Conservation (phyloP, 2,888 invertebrate genomes). For the Drosophila peninsularis region DNA sequence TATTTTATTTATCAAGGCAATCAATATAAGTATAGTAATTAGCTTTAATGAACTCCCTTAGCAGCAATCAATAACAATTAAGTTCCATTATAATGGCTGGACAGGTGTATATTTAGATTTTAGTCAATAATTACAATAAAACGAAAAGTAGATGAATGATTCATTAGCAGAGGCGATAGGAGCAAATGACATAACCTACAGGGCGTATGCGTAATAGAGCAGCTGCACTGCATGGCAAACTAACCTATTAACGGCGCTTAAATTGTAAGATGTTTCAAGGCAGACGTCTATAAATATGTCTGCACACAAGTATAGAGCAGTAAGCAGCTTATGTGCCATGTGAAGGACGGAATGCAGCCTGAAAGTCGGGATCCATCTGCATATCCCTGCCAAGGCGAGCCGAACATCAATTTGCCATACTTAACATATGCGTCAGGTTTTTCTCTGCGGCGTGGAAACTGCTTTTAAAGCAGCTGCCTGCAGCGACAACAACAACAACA, state of each 20-base stretch:
- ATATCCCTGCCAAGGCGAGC: conserved; percentile 6
- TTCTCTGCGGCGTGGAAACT: conserved; percentile 27
- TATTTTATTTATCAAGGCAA: no score
- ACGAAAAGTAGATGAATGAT: conserved; percentile 15
- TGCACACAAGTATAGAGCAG: no score
- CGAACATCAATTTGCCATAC: conserved; percentile 60
- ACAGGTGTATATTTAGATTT: conserved; percentile 5
- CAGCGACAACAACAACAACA: conserved; percentile 5
- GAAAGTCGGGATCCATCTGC: conserved; percentile 14
- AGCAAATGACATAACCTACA: neutral
- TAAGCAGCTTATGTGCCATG: neutral
- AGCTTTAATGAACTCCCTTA: conserved; percentile 4
- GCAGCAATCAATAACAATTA: conserved; percentile 25
- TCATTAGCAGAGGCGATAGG: conserved; percentile 3
- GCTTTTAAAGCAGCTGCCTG: conserved; percentile 51
- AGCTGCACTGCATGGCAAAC: neutral
- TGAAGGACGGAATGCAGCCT: conserved; percentile 21
- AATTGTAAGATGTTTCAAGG: neutral
- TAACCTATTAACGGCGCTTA: neutral
- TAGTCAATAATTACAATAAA: conserved; percentile 1
- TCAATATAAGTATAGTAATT: conserved; percentile 4
- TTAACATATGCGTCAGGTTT: conserved; percentile 68
- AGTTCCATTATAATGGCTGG: conserved; percentile 1
- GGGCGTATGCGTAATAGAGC: conserved; percentile 15
- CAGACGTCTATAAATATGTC: neutral